Evolutionary conservation across 2,113 vertebrate species (phyloP).

Genomic region (Muntiacus reevesi): DNA sequence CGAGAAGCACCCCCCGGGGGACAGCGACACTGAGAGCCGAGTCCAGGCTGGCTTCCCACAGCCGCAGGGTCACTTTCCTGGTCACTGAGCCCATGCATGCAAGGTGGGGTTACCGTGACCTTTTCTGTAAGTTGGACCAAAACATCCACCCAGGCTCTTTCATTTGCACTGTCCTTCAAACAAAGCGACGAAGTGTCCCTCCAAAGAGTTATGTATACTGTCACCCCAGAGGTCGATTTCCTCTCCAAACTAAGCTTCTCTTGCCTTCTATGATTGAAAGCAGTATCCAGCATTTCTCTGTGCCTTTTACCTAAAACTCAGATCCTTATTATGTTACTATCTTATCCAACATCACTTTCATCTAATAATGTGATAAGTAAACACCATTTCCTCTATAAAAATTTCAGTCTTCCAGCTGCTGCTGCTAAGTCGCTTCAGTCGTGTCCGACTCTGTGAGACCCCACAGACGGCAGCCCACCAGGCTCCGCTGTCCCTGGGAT

Average conservation of each 20-base stretch:
- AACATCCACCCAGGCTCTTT: neutral
- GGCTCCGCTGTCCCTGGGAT: rapidly evolving
- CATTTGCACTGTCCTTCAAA: neutral
- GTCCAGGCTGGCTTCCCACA: neutral
- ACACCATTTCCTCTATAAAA: neutral
- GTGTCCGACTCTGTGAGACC: too few relatives aligned
- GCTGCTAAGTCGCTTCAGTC: too few relatives aligned
- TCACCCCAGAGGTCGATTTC: neutral
- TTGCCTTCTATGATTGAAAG: neutral
- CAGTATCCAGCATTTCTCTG: neutral
- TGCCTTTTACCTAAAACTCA: neutral
- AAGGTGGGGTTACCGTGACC: neutral
- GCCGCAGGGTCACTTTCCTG: neutral
- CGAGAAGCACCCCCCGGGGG: neutral
- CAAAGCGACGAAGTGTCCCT: neutral
- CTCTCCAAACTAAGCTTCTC: neutral
- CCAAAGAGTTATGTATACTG: neutral
- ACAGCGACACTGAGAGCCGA: neutral
- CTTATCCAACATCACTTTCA: neutral
- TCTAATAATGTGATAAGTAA: neutral
- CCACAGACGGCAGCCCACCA: too few relatives aligned
- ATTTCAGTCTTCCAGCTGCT: neutral
- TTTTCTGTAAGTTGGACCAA: neutral
- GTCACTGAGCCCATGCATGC: neutral
- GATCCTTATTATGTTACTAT: neutral